phyloP scores from a whole-genome alignment of 2,797 vertebrate genomes.

The Chrosomus eos region DNA sequence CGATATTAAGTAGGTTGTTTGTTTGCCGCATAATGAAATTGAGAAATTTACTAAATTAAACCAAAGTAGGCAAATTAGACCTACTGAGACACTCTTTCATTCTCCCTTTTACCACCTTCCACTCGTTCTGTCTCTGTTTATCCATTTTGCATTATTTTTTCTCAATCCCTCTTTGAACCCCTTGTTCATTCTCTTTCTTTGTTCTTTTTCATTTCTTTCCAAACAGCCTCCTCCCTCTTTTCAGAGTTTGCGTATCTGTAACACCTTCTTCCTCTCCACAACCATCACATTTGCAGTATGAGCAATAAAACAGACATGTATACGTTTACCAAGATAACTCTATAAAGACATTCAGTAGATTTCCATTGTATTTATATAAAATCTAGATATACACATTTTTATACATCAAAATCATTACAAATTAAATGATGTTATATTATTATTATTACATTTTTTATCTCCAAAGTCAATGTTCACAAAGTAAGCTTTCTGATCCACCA shows the following conservation, averaged over 20 bases:
- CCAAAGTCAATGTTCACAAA: neutral
- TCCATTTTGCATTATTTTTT: slow-evolving; percentile 22
- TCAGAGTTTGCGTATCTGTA: slow-evolving; percentile 7
- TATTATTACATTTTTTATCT: neutral
- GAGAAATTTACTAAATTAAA: slow-evolving; percentile 66
- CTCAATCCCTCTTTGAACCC: slow-evolving; percentile 26
- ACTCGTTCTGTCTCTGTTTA: slow-evolving; percentile 33
- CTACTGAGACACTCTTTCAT: slow-evolving; percentile 55
- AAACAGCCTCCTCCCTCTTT: slow-evolving; percentile 18
- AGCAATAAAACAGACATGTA: slow-evolving; percentile 6
- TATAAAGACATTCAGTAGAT: neutral
- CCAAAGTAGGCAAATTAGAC: slow-evolving; percentile 62
- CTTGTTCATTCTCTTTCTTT: slow-evolving; percentile 15
- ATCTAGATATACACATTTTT: neutral
- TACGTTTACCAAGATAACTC: neutral
- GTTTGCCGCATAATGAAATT: slow-evolving; percentile 62
- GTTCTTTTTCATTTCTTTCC: slow-evolving; percentile 12
- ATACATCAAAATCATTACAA: neutral
- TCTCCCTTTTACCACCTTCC: slow-evolving; percentile 17
- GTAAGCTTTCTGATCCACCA: slow-evolving; percentile 3
- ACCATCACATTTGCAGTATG: neutral
- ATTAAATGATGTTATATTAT: neutral
- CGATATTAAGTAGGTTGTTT: slow-evolving; percentile 67
- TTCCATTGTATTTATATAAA: neutral
- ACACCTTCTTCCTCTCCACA: neutral